Evolutionary conservation across 2,113 vertebrate genomes (phyloP), one percentile per base, ranked within the genome.

Genomic region (Rhabdornis inornatus): DNA sequence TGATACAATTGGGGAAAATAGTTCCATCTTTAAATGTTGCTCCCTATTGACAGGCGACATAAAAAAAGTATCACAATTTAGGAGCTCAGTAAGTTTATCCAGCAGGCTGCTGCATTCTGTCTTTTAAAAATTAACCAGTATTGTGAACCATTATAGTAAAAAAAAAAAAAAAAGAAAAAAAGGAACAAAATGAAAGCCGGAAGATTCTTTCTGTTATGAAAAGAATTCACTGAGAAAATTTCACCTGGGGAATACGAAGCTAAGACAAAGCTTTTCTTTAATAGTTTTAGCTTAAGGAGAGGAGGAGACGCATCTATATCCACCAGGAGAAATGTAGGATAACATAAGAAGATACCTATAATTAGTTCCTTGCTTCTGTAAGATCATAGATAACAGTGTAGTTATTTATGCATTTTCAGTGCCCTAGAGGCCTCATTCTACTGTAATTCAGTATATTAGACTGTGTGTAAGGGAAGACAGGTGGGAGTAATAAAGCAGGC

Each of bases 61-160:
- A 59, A 92, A 91, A 31, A 80, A 31, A 59, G 31, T 80, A 13
- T 35, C 21, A 71, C 6, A 27, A 70, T n/a, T 53, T 61, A 28
- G 9, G 5, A 35, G 35, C 13, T 75, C 57, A 84, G 2, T 47
- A 45, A 65, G 5, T 79, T 71, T 85, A 91, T 68, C 11, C 7
- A 52, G 7, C 12, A 72, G 16, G 15, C 30, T 90, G 12, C 39
- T 56, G 10, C 52, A 9, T 52, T 80, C 33, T 52, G 2, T 42
- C 23, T 70, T 80, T 40, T 21, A 79, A 69, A 87, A 71, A 49
- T 21, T 23, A 93, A 20, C 31, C 37, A 35, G 49, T 42, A 70
- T 69, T 24, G 15, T 2, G 42, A 80, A 74, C 21, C 1, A 2
- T 1, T 2, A 18, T 4, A 0, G 5, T 31, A 31, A 61, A 93